A percentile compares a stretch with the other conserved stretches of the same genome.
Conservation (phyloP, 2,888 invertebrate genomes). For the Epirrita christyi region DNA sequence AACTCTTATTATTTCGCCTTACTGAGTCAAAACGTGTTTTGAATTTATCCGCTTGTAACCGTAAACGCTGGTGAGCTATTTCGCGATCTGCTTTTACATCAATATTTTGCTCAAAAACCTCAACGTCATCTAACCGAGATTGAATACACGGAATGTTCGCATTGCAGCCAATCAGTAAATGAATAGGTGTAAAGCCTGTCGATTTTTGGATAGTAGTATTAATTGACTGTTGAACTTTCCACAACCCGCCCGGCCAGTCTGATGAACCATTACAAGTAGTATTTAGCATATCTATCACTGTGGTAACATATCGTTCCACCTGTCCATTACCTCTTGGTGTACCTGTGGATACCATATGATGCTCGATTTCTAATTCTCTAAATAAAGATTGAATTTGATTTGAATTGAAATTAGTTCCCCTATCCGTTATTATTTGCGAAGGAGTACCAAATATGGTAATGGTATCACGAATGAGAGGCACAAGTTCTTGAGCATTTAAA, state of each 20-base stretch:
- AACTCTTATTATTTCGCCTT: not conserved
- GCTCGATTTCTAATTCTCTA: constrained; percentile 28
- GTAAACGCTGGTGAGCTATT: not conserved
- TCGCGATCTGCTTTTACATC: constrained; percentile 1
- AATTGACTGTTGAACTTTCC: constrained; percentile 39
- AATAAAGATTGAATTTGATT: constrained; percentile 16
- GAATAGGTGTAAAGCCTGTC: constrained; percentile 1
- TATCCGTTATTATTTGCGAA: constrained; percentile 27
- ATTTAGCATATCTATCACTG: constrained; percentile 33
- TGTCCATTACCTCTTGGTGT: constrained; percentile 35
- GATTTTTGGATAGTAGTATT: constrained; percentile 37
- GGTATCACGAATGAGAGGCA: constrained; percentile 35
- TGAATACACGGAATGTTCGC: constrained; percentile 8
- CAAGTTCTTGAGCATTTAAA: constrained; percentile 33
- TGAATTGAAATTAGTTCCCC: constrained; percentile 37
- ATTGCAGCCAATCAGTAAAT: constrained; percentile 5
- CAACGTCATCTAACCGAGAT: not conserved
- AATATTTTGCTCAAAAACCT: not conserved
- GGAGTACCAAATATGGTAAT: constrained; percentile 39
- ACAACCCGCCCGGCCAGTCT: constrained; percentile 39
- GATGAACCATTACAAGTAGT: constrained; percentile 24
- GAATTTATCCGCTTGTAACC: not conserved
- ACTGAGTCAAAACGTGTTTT: too few species aligned
- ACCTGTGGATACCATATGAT: constrained; percentile 38
- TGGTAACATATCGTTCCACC: constrained; percentile 36